Percentiles rank a stretch among this genome's conserved stretches.
Evolutionary conservation across 2,113 vertebrate genomes (phyloP).

Genomic region (Hucho hucho): DNA sequence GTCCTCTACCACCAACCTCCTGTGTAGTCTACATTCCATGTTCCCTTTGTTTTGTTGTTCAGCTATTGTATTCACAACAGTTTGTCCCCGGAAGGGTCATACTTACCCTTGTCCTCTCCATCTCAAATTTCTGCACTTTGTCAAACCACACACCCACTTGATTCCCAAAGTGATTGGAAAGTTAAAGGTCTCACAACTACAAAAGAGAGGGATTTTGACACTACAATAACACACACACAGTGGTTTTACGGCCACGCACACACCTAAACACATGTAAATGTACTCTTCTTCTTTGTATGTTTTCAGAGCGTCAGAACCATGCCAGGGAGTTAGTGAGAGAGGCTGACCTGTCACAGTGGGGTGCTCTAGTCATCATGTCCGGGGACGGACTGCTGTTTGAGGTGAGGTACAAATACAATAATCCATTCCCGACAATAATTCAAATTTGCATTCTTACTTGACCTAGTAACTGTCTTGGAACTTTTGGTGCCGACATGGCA

Average conservation of each 20-base stretch:
- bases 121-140: background rate
- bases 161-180: too few relatives aligned
- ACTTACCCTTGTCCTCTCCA: too few relatives aligned
- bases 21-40: too few relatives aligned
- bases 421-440: background rate
- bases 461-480: too few relatives aligned
- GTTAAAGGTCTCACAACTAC: too few relatives aligned
- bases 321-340: slow-evolving; percentile 76
- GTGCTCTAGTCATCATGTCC: slow-evolving; percentile 79
- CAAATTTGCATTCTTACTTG: too few relatives aligned
- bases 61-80: too few relatives aligned
- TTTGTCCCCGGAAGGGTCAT: background rate
- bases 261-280: background rate
- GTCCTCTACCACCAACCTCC: too few relatives aligned
- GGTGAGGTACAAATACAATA: slow-evolving; percentile 56
- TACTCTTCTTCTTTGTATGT: slow-evolving; percentile 10
- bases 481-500: too few relatives aligned
- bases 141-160: background rate
- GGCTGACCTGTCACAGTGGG: slow-evolving; percentile 75
- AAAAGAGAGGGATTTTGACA: background rate
- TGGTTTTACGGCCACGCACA: background rate
- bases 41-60: too few relatives aligned
- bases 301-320: slow-evolving; percentile 79
- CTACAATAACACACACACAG: background rate
- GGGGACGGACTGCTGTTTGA: slow-evolving; percentile 84